phyloP scores from a whole-genome alignment of 1,140 invertebrate genomes.

The Musca vetustissima region DNA sequence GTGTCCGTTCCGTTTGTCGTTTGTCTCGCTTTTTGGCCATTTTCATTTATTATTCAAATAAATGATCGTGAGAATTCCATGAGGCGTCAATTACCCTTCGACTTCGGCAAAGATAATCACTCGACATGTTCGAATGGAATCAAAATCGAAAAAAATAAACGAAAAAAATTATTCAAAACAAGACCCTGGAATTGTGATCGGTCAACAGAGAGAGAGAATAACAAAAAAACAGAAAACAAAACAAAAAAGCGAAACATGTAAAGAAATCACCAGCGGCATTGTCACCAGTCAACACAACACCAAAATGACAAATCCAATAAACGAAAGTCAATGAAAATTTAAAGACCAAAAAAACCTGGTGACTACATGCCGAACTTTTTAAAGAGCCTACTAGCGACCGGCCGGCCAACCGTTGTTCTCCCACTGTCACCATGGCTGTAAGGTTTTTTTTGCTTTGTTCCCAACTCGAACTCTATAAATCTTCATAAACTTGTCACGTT shows the following conservation, averaged over 20 bases:
- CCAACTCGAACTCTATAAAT: slow-evolving; percentile 28
- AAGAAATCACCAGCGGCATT: not conserved
- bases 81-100: slow-evolving; percentile 25
- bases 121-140: not conserved
- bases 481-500: slow-evolving; percentile 32
- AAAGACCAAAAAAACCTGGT: slow-evolving; percentile 6
- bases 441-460: too few relatives aligned
- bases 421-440: not conserved
- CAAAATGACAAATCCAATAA: not conserved
- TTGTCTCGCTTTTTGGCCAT: too few relatives aligned
- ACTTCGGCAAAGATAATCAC: slow-evolving; percentile 3
- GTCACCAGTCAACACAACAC: not conserved
- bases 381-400: not conserved
- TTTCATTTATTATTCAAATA: slow-evolving; percentile 11
- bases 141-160: not conserved
- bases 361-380: not conserved
- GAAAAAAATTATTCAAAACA: slow-evolving; percentile 4
- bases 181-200: not conserved
- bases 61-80: slow-evolving; percentile 29
- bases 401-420: too few relatives aligned
- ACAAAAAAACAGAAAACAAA: not conserved
- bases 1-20: too few relatives aligned
- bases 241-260: not conserved
- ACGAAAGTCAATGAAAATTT: not conserved
- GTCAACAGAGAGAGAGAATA: too few relatives aligned